Base-by-base conservation (phyloP, 2,888 invertebrate species). In the Melanophora roralis region DNA sequence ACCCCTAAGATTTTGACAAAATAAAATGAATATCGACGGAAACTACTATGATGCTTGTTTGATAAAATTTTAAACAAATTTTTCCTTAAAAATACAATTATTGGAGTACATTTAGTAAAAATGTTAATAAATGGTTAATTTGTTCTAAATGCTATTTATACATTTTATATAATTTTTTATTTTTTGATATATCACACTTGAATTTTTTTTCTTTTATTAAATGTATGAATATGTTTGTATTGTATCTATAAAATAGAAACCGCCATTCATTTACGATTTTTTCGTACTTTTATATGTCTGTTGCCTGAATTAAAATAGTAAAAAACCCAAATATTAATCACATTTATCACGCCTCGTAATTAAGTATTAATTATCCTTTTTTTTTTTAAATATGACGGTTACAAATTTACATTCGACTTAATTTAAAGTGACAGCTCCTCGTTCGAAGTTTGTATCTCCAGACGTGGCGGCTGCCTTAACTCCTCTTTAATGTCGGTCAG, bases 401-500 rank as follows among this genome's bases (percentile, higher is more conserved):
- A 57, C 14, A 38, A 9, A 38, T 65, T 47, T 38, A 62, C n/a
- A 23, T 51, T 32, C 1, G 3, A 53, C 14, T 43, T 43, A 45
- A 43, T 53, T 82, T 89, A 90, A 74, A 90, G 87, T 21, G 90
- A 89, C 47, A 90, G 83, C 82, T 90, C 90, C 81, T 90, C 90
- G 23, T 90, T 89, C 12, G 90, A 90, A 34, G 89, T 90, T 80
- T 89, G 88, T 23, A 88, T 87, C 71, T 89, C 88, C 75, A 86
- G 74, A n/a, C 86, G 85, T 43, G 84, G 85, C 0, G 86, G 83
- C 65, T 64, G 53, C 21, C 43, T 55, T 81, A 78, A 47, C 19
- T 78, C 78, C 9, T 88, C 87, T 12, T 86, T 85, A 53, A 93
- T 91, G 87, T 93, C 93, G 84, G 93, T 92, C 43, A 93, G 86